Conservation (phyloP, 2,113 vertebrate species). For the Sclerurus mexicanus region DNA sequence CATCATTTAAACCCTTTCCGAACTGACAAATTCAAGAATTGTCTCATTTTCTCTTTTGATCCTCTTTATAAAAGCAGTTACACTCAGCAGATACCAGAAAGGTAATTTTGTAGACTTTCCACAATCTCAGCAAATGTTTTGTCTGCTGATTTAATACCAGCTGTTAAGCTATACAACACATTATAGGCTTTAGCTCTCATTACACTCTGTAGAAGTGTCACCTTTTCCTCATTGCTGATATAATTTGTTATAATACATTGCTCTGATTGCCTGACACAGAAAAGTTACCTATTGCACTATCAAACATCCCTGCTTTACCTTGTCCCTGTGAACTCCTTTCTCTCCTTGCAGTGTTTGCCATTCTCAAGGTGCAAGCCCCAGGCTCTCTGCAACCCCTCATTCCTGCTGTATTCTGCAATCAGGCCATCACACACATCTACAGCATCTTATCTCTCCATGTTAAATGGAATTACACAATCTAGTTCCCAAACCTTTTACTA, state of each 20-base stretch:
- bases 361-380: background rate
- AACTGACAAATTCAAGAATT: slow-evolving; percentile 7
- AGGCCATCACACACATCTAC: background rate
- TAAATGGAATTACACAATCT: background rate
- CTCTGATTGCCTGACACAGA: background rate
- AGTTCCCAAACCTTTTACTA: background rate
- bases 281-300: background rate
- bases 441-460: fast-evolving
- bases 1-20: background rate
- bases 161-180: background rate
- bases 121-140: slow-evolving; percentile 49
- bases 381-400: background rate
- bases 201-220: background rate
- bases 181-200: slow-evolving; percentile 37
- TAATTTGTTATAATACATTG: background rate
- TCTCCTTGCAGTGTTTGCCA: background rate
- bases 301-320: background rate
- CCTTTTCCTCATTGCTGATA: background rate
- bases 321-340: background rate
- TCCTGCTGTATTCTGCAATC: background rate
- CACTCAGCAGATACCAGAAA: background rate
- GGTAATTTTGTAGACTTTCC: slow-evolving; percentile 27
- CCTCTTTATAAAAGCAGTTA: background rate
- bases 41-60: background rate
- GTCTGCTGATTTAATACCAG: slow-evolving; percentile 40